Percentiles rank a stretch among this genome's conserved stretches.
These are phyloP conservation scores for Nipponia nippon DNA, from an alignment of 2,113 vertebrate species.

Conservation along the genomic window DNA sequence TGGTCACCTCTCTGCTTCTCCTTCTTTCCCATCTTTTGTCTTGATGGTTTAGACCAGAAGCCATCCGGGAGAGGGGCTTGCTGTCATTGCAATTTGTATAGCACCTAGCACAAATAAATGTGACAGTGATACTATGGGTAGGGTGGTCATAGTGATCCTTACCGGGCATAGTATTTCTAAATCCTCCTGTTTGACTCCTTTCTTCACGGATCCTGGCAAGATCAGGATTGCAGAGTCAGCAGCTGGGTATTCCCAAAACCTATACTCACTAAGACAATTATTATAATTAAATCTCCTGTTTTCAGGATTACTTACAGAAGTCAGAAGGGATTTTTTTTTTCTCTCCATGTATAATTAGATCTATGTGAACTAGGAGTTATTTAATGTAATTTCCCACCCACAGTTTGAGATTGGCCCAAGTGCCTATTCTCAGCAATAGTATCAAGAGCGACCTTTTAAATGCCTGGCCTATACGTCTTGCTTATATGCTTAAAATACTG, in stretches of 20 bases:
- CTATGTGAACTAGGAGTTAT: neutral
- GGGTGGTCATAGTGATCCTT: neutral
- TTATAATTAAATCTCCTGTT: constrained; percentile 44
- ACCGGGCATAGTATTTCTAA: neutral
- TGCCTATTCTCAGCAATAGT: neutral
- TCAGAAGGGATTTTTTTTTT: neutral
- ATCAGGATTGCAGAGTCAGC: neutral
- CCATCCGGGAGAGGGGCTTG: neutral
- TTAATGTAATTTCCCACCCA: constrained; percentile 1
- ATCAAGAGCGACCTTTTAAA: neutral
- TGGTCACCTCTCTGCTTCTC: neutral
- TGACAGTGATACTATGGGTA: neutral
- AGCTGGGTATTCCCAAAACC: constrained; percentile 14
- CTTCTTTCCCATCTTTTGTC: neutral
- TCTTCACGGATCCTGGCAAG: neutral
- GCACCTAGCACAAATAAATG: neutral
- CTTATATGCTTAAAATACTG: neutral
- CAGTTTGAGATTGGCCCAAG: neutral
- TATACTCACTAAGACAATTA: constrained; percentile 27
- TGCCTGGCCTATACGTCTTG: neutral
- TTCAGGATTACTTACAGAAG: constrained; percentile 15
- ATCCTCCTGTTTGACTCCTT: neutral
- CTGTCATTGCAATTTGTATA: neutral
- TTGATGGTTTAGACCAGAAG: neutral
- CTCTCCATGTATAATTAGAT: neutral